phyloP scores from a whole-genome alignment of 2,113 vertebrate species.

The Sus scrofa region T2T-Sscrofa CM000812.6:277670501-277671000 shows the following conservation, averaged over 20 bases:
- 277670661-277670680: background rate
- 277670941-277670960: slow-evolving; percentile 26
- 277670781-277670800: background rate
- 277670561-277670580: background rate
- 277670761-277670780: slow-evolving; percentile 44
- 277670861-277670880: slow-evolving; percentile 25
- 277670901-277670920: background rate
- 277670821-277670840: no score
- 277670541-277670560: background rate
- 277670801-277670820: no score
- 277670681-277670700: background rate
- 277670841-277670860: background rate
- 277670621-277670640: background rate
- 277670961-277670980: background rate
- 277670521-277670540: background rate
- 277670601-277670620: background rate
- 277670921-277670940: background rate
- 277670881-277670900: slow-evolving; percentile 34
- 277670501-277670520: slow-evolving; percentile 3
- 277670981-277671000: slow-evolving; percentile 28
- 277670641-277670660: background rate
- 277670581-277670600: slow-evolving; percentile 13
- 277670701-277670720: background rate
- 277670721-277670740: background rate
- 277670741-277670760: slow-evolving; percentile 23